Base-by-base conservation (phyloP, 2,113 vertebrate species). In the Zosterops pallidus region DNA sequence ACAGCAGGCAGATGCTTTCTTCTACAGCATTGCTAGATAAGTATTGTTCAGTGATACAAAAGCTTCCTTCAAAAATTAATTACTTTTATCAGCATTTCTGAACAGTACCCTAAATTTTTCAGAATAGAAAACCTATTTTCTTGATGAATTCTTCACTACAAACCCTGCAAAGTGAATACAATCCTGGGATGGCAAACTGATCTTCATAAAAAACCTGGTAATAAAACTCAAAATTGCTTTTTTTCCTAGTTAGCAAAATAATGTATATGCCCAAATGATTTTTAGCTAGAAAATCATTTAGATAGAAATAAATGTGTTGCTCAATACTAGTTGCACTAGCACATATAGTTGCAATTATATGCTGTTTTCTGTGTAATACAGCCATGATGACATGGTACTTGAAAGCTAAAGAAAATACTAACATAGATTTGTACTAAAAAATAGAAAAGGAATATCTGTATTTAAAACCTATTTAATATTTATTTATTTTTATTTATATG, bases 381-480 rank as follows among this genome's bases (percentile, higher is more conserved):
- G 88, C 37, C 81, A 55, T 44, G 33, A 81, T 56, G 33, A 83
- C 13, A 63, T 11, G 11, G n/a, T 81, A 86, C 69, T 63, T 90
- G 53, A 93, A 89, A 93, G n/a, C 52, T 92, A 63, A 94, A 93
- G 79, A 88, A 88, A 93, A 91, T 26, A 50, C n/a, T 84, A 74
- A 84, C 5, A 1, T 91, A 94, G 89, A 78, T 96, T 96, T 96
- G 19, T 94, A 96, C 75, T 86, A 75, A 77, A 96, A 77, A 6
- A 12, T 77, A 46, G 69, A 62, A 82, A 56, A 62, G 56, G 1
- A 62, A 9, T 74, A 62, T 31, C 44, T 55, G 14, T 91, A 92
- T 94, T 92, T 94, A 65, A 92, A 87, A 86, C 70, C 49, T 71
- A 94, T 82, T 90, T 90, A 67, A 14, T 92, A 82, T 82, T 81